These are phyloP conservation scores for Pyrocephalus nanus DNA, from an alignment of 2,797 vertebrate species.

Conservation along the genomic window DNA sequence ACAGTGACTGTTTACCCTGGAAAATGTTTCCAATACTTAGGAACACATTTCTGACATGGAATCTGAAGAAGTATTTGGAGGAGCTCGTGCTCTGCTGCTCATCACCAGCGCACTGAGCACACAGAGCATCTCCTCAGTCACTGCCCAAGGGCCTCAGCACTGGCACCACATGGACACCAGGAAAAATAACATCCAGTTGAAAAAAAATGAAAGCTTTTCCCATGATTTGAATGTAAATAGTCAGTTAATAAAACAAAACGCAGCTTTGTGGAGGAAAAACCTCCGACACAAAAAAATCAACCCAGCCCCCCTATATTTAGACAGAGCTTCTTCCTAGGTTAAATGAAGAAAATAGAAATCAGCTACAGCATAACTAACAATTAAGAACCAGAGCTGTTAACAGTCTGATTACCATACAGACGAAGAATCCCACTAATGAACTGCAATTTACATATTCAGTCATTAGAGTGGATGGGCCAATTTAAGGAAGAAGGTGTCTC, in stretches of 20 bases:
- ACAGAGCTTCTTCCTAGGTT: not conserved
- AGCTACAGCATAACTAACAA: constrained; percentile 69
- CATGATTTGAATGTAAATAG: not conserved
- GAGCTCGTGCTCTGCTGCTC: not conserved
- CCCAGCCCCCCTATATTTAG: not conserved
- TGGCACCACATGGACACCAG: not conserved
- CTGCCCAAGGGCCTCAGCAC: not conserved
- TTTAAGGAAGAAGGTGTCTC: constrained; percentile 55
- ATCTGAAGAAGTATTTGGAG: not conserved
- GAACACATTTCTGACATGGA: not conserved
- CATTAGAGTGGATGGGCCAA: constrained; percentile 71
- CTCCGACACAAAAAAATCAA: not conserved
- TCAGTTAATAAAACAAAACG: not conserved
- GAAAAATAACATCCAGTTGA: not conserved
- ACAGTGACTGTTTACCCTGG: not conserved
- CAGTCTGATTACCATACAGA: constrained; percentile 79
- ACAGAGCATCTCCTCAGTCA: not conserved
- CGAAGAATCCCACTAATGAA: constrained; percentile 78
- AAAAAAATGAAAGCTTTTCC: not conserved
- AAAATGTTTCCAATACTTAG: not conserved
- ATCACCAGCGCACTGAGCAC: not conserved
- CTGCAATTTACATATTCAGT: constrained; percentile 79
- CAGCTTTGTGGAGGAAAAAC: not conserved
- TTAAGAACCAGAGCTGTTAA: constrained; percentile 77
- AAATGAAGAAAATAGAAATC: constrained; percentile 59